phyloP scores from a whole-genome alignment of 2,113 vertebrate species.

The Alces alces region DNA sequence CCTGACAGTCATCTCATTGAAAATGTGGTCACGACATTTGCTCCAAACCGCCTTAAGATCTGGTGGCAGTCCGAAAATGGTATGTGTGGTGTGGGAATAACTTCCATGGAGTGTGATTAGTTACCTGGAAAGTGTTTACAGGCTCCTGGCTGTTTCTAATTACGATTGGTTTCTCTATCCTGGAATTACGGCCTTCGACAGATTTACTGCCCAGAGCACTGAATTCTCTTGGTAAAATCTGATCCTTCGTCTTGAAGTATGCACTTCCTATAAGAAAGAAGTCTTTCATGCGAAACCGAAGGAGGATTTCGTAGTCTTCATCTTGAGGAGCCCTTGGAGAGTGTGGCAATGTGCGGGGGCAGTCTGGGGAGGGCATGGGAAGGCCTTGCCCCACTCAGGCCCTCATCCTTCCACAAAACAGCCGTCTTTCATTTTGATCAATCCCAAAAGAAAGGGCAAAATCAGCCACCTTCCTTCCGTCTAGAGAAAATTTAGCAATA shows the following conservation, averaged over 20 bases:
- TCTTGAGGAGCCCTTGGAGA: neutral
- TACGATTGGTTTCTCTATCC: conserved; percentile 18
- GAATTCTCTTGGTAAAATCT: conserved; percentile 54
- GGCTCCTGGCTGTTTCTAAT: conserved; percentile 38
- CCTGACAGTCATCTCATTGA: conserved; percentile 90
- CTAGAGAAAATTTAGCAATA: neutral
- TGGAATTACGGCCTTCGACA: conserved; percentile 52
- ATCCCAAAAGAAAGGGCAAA: neutral
- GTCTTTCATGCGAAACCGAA: conserved; percentile 10
- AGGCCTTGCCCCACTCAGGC: neutral
- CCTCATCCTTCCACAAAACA: neutral
- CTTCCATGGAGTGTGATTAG: neutral
- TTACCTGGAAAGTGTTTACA: conserved; percentile 53
- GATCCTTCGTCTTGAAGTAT: conserved; percentile 19
- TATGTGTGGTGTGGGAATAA: conserved; percentile 74
- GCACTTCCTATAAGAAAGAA: conserved; percentile 27
- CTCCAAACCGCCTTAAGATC: conserved; percentile 93
- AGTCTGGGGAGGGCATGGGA: neutral
- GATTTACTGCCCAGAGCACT: conserved; percentile 52
- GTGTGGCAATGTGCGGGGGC: neutral
- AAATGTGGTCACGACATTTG: conserved; percentile 96
- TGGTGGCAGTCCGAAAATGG: conserved; percentile 99
- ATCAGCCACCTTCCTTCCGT: neutral
- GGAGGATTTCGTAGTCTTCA: neutral
- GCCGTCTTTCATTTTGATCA: conserved; percentile 10